Evolutionary conservation across 2,888 invertebrate species (phyloP), one percentile per base, ranked within the genome.

Genomic region (Thyatira batis): DNA sequence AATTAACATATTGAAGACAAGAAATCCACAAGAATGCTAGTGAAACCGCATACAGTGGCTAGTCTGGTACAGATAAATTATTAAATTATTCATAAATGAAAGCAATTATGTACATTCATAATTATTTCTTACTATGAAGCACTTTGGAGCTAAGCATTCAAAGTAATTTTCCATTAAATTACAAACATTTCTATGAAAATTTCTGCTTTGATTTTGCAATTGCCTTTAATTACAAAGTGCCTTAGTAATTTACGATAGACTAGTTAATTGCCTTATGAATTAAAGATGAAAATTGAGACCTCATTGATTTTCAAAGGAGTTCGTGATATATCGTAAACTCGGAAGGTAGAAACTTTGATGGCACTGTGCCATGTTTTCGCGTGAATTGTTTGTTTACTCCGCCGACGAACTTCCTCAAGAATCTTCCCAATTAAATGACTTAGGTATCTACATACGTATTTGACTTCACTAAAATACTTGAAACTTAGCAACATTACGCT

Each of bases 341-440:
- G 50, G 45, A 17, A 45, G 54, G 45, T 51, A 49, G 49, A 55
- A 51, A 67, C 51, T 68, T 65, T 55, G 60, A 60, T 69, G 72
- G 62, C 65, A 55, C 25, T 49, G 52, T 61, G 63, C 67, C 67
- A 69, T 68, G 56, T 60, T 52, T 53, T 60, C 53, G 51, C 53
- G 51, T 58, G 57, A 53, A 52, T 53, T 54, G 53, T 43, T 46
- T 39, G 39, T 39, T 39, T 39, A 39, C 39, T 17, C 39, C 13
- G 2, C 39, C 8, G 17, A 2, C 1, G 8, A 39, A 39, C 39
- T 39, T 39, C 13, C 33, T 33, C 4, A 6, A 4, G 8, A 30
- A 23, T 23, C 23, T 23, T 23, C 23, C 6, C n/a, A 30, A 2
- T 33, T 33, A 30, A n/a, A n/a, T n/a, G n/a, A n/a, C n/a, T n/a